phyloP scores from a whole-genome alignment of 2,113 vertebrate genomes.

The Vulpes ferrilata region DNA sequence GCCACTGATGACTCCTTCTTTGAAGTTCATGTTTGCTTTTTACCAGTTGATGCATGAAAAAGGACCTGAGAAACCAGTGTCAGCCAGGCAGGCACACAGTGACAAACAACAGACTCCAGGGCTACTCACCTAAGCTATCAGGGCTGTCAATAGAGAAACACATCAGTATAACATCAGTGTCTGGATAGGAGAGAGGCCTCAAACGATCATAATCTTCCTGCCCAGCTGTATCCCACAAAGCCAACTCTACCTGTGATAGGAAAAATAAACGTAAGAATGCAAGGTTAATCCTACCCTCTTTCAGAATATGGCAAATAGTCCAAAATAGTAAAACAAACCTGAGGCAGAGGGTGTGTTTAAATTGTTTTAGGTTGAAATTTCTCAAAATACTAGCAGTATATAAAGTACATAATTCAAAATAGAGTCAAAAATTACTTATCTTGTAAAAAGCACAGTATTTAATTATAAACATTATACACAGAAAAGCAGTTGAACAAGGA shows the following conservation, averaged over 20 bases:
- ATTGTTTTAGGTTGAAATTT: constrained; percentile 4
- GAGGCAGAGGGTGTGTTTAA: neutral
- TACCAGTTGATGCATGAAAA: neutral
- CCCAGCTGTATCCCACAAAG: constrained; percentile 99
- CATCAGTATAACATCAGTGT: constrained; percentile 99
- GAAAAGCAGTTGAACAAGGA: neutral
- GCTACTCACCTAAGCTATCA: constrained; percentile 97
- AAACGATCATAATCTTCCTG: constrained; percentile 99
- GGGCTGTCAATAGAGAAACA: constrained; percentile 99
- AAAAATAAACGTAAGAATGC: constrained; percentile 1
- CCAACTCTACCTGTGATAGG: constrained; percentile 94
- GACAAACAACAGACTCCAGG: neutral
- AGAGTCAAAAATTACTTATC: constrained; percentile 21
- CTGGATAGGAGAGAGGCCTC: constrained; percentile 98
- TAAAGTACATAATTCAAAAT: constrained; percentile 30
- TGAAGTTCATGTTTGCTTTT: neutral
- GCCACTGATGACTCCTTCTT: neutral
- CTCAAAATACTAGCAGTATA: constrained; percentile 12
- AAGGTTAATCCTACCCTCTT: constrained; percentile 13
- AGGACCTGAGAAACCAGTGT: neutral
- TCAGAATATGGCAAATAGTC: neutral
- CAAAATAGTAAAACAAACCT: neutral
- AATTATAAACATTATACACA: neutral
- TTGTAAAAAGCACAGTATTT: neutral
- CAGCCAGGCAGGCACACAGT: neutral